These are phyloP conservation scores for Aulostomus chinensis DNA, from an alignment of 2,797 vertebrate genomes.

Conservation along the genomic window DNA sequence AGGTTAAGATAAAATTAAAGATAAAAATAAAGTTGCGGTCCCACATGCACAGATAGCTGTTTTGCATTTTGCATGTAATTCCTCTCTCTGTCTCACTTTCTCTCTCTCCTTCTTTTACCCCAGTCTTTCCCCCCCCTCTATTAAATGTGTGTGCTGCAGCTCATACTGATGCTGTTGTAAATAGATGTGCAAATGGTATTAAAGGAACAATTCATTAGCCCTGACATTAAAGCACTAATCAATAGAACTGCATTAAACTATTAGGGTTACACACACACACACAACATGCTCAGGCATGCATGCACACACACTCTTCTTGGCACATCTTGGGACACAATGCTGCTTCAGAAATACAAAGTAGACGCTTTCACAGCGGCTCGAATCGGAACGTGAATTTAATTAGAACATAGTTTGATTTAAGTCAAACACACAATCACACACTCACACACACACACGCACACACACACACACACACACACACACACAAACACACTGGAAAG, in stretches of 20 bases:
- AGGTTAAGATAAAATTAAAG: slow-evolving; percentile 1
- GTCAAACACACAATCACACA: slow-evolving; percentile 60
- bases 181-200: slow-evolving; percentile 80
- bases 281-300: slow-evolving; percentile 30
- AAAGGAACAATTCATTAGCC: slow-evolving; percentile 83
- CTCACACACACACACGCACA: slow-evolving; percentile 10
- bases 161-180: slow-evolving; percentile 69
- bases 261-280: slow-evolving; percentile 66
- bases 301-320: slow-evolving; percentile 26
- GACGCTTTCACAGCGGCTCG: slow-evolving; percentile 59
- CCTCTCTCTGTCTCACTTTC: background rate
- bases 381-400: slow-evolving; percentile 73
- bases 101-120: background rate
- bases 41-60: slow-evolving; percentile 14
- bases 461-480: slow-evolving; percentile 44
- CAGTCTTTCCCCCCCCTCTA: slow-evolving; percentile 4
- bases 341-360: slow-evolving; percentile 71
- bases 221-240: slow-evolving; percentile 82
- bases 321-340: slow-evolving; percentile 56
- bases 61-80: slow-evolving; percentile 13
- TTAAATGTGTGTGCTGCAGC: slow-evolving; percentile 36
- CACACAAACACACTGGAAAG: slow-evolving; percentile 20
- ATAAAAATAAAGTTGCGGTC: slow-evolving; percentile 14
- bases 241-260: slow-evolving; percentile 84
- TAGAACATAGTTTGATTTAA: slow-evolving; percentile 71